These are phyloP conservation scores for Pelvicachromis taeniatus DNA, from an alignment of 2,113 vertebrate genomes.

Conservation along the genomic window DNA sequence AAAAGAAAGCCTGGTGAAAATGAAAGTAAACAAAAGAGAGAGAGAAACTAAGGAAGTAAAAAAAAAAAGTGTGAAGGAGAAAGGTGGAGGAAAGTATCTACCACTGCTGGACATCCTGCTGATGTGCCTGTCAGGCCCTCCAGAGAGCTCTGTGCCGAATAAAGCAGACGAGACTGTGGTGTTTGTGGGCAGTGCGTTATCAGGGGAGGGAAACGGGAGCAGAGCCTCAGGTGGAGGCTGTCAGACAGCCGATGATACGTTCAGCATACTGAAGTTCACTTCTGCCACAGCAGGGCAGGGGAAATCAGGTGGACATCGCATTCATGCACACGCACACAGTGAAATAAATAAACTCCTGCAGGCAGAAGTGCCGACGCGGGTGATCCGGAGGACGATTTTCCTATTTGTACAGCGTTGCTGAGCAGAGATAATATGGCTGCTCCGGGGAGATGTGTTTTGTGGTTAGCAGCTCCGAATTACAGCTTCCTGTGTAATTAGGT, in stretches of 20 bases:
- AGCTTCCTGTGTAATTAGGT: slow-evolving; percentile 21
- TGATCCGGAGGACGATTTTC: background rate
- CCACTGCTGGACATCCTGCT: background rate
- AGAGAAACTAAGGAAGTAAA: background rate
- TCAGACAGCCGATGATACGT: background rate
- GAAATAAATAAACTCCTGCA: background rate
- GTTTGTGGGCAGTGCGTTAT: background rate
- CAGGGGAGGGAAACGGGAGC: background rate
- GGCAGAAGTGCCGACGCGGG: background rate
- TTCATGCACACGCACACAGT: background rate
- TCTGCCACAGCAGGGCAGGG: background rate
- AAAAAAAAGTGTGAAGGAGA: background rate
- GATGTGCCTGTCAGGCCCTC: background rate
- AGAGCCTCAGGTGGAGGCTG: slow-evolving; percentile 5
- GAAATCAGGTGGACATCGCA: background rate
- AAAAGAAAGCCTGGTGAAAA: background rate
- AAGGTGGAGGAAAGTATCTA: background rate
- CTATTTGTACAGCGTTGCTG: slow-evolving; percentile 1
- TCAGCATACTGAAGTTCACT: background rate
- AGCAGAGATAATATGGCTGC: slow-evolving; percentile 4
- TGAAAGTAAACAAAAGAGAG: rapidly evolving
- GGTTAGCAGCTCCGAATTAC: slow-evolving; percentile 10
- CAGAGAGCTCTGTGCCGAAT: background rate
- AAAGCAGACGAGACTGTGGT: background rate
- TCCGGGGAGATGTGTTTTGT: background rate